These are phyloP conservation scores for Temnopleurus reevesii DNA, from an alignment of 53 echinoderm and acorn worm genomes.

Conservation along the genomic window DNA sequence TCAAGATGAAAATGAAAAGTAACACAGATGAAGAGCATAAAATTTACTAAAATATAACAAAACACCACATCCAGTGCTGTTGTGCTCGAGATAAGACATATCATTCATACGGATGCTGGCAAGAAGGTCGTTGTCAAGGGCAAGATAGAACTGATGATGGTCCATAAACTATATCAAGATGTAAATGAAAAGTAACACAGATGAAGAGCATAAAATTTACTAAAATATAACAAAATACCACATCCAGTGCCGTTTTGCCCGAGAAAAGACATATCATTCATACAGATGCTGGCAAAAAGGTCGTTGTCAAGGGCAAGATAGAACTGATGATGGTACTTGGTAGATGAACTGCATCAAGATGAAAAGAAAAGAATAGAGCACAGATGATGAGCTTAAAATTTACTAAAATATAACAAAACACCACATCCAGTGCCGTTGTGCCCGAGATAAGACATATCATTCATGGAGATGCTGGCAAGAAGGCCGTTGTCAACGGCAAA, in stretches of 20 bases:
- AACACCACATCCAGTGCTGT: no score
- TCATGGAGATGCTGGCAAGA: conserved; percentile 85
- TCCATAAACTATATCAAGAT: conserved; percentile 79
- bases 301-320: conserved; percentile 92
- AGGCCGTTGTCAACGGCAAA: conserved; percentile 94
- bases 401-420: no score
- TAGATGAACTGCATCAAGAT: conserved; percentile 70
- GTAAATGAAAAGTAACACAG: background rate
- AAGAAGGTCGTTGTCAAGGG: conserved; percentile 92
- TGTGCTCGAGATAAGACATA: conserved; percentile 86
- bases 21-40: no score
- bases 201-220: no score
- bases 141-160: conserved; percentile 97
- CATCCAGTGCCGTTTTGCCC: conserved; percentile 90
- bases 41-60: no score
- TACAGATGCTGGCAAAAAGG: conserved; percentile 82
- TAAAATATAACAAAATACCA: no score
- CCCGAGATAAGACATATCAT: conserved; percentile 87
- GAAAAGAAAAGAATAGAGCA: background rate
- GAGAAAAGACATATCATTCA: conserved; percentile 78
- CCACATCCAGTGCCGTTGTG: no score
- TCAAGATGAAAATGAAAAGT: background rate
- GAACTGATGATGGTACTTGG: conserved; percentile 93
- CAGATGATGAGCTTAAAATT: no score
- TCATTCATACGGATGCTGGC: conserved; percentile 89